Evolutionary conservation across 2,888 invertebrate species (phyloP).

Genomic region (Itoplectis maculator): DNA sequence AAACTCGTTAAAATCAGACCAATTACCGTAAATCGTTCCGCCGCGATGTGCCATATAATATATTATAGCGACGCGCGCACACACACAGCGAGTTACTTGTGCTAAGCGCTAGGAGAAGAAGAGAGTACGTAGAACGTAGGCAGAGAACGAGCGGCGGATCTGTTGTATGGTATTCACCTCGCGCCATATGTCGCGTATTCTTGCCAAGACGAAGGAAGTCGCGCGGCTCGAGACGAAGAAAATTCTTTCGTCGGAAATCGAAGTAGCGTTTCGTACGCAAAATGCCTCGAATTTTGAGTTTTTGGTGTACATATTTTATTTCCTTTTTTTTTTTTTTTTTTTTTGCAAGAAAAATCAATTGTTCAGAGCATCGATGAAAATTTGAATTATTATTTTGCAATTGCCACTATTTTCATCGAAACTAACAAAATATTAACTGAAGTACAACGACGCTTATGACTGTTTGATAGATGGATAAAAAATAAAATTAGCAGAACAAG

Average conservation of each 20-base stretch:
- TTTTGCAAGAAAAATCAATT: too few relatives aligned
- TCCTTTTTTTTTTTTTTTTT: too few relatives aligned
- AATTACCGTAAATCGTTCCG: constrained; percentile 62
- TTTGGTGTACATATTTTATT: too few relatives aligned
- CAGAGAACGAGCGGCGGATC: neutral
- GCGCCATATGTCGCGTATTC: constrained; percentile 60
- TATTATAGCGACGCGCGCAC: constrained; percentile 38
- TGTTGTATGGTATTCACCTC: constrained; percentile 32
- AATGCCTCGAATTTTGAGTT: too few relatives aligned
- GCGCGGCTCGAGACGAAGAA: neutral
- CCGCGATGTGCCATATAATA: neutral
- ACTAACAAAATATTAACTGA: too few relatives aligned
- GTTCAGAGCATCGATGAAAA: too few relatives aligned
- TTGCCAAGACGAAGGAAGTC: constrained; percentile 14
- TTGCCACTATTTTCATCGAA: too few relatives aligned
- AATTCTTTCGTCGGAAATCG: neutral
- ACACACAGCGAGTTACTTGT: neutral
- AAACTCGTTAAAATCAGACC: constrained; percentile 65
- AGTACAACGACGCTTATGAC: too few relatives aligned
- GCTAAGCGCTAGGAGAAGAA: neutral
- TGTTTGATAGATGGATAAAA: too few relatives aligned
- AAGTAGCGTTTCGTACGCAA: too few relatives aligned
- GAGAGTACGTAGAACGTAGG: neutral
- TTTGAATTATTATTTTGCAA: too few relatives aligned
- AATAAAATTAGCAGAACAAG: too few relatives aligned